Evolutionary conservation across 2,888 invertebrate species (phyloP).

Genomic region (Priapulus caudatus): DNA sequence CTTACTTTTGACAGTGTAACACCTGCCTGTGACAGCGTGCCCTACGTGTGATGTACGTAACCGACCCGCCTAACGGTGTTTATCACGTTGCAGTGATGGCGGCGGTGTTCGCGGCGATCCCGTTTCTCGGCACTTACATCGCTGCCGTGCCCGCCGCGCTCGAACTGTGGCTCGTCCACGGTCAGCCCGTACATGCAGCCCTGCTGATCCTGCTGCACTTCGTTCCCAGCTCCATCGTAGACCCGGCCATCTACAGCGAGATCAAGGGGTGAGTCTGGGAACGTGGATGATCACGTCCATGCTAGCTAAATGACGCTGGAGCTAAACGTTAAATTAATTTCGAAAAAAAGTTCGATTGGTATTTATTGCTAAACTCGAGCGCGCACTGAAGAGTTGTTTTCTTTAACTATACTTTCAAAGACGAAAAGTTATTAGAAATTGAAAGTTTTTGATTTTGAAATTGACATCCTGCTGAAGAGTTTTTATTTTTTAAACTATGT

Average conservation of each 20-base stretch:
- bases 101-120: slow-evolving; percentile 83
- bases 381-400: no score
- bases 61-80: no score
- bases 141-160: slow-evolving; percentile 85
- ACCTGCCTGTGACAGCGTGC: no score
- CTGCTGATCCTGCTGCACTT: slow-evolving; percentile 70
- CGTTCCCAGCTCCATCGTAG: slow-evolving; percentile 78
- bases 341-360: not conserved
- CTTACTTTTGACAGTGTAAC: no score
- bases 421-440: no score
- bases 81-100: slow-evolving; percentile 61
- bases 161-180: slow-evolving; percentile 87
- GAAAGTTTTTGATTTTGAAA: no score
- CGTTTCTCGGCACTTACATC: slow-evolving; percentile 89
- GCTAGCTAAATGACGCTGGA: not conserved
- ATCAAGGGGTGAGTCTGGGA: slow-evolving; percentile 79
- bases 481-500: no score
- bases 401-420: no score
- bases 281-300: not conserved
- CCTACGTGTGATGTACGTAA: no score
- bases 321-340: not conserved
- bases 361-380: no score
- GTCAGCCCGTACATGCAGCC: slow-evolving; percentile 65
- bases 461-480: no score
- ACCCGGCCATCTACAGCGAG: slow-evolving; percentile 90